A percentile compares a stretch with the other conserved stretches of the same genome.
Evolutionary conservation across 2,888 invertebrate species (phyloP).

Genomic region (Lasius fuliginosus): DNA sequence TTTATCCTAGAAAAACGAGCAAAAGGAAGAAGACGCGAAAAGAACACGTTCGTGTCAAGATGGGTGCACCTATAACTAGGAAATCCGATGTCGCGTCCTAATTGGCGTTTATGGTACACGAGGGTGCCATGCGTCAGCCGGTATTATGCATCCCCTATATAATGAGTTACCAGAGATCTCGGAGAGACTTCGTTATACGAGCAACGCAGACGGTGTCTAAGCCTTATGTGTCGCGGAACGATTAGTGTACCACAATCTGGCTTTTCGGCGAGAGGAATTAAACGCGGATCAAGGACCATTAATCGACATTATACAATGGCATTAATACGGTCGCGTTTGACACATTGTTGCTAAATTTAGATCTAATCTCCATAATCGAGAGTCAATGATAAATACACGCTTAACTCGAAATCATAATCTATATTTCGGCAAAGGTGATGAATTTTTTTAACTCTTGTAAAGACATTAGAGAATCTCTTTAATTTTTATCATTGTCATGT

Average conservation of each 20-base stretch:
- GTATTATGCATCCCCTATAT: slow-evolving; percentile 65
- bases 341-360: background rate
- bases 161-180: slow-evolving; percentile 75
- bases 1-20: background rate
- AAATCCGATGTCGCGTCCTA: slow-evolving; percentile 77
- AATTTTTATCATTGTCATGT: background rate
- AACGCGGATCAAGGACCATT: background rate
- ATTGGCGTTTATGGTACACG: slow-evolving; percentile 78
- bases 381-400: background rate
- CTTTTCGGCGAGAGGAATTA: background rate
- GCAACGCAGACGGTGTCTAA: background rate
- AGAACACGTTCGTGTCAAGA: slow-evolving; percentile 40
- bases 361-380: background rate
- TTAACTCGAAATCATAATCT: background rate
- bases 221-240: background rate
- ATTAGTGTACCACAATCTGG: background rate
- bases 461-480: background rate
- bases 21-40: slow-evolving; percentile 25
- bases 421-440: background rate
- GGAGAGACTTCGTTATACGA: slow-evolving; percentile 13
- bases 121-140: slow-evolving; percentile 72
- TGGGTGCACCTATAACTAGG: slow-evolving; percentile 64
- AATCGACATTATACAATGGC: background rate
- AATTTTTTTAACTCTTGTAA: background rate
- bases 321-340: background rate